Conservation (phyloP, 2,113 vertebrate genomes). For the Corydoras maculifer region DNA sequence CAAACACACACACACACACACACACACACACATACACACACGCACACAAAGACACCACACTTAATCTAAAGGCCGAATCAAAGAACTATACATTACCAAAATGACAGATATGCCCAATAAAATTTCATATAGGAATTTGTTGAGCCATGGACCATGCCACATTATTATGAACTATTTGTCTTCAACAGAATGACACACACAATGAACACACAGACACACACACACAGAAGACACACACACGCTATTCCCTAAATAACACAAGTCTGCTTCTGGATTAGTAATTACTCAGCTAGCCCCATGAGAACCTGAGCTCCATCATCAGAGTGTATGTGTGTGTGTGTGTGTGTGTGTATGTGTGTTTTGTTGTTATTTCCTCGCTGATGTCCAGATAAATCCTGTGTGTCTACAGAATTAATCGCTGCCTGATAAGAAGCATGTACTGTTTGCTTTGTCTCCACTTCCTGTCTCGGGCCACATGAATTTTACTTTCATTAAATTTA, state of each 20-base stretch:
- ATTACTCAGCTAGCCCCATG: background rate
- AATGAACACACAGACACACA: background rate
- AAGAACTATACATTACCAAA: too few species aligned
- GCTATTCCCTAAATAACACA: slow-evolving; percentile 2
- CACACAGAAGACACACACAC: background rate
- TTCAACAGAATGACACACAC: background rate
- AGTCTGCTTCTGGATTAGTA: background rate
- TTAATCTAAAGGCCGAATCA: too few species aligned
- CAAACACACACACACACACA: too few species aligned
- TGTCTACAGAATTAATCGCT: background rate
- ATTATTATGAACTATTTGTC: too few species aligned
- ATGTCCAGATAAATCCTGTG: background rate
- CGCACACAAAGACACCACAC: too few species aligned
- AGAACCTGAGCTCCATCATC: background rate
- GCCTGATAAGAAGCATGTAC: background rate
- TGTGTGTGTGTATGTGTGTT: slow-evolving; percentile 13
- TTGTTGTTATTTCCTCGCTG: background rate
- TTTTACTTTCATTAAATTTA: background rate
- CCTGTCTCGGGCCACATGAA: background rate
- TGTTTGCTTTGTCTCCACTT: background rate
- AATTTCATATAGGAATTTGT: too few species aligned
- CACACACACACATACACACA: too few species aligned
- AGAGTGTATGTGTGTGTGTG: slow-evolving; percentile 12
- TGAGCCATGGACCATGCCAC: too few species aligned
- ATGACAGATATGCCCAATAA: too few species aligned